A percentile compares a stretch with the other conserved stretches of the same genome.
phyloP scores from a whole-genome alignment of 2,888 invertebrate species.

The Hydropsyche betteni region DNA sequence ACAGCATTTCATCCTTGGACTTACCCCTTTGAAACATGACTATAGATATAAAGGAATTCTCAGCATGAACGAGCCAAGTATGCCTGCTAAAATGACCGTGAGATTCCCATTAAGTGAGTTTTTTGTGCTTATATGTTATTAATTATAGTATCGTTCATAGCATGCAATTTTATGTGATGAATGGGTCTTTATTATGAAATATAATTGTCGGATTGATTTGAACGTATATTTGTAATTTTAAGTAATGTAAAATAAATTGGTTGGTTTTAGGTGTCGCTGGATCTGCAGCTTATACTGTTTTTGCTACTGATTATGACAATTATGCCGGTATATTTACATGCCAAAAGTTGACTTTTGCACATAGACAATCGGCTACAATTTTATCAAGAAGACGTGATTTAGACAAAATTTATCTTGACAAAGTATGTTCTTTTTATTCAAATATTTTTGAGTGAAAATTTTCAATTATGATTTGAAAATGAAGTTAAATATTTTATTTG shows the following conservation, averaged over 20 bases:
- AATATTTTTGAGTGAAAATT: neutral
- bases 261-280: conserved; percentile 73
- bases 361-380: conserved; percentile 82
- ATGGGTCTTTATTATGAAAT: no score
- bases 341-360: conserved; percentile 78
- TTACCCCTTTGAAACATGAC: conserved; percentile 80
- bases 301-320: conserved; percentile 77
- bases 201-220: no score
- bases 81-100: conserved; percentile 78
- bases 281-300: conserved; percentile 76
- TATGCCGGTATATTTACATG: conserved; percentile 84
- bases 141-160: neutral
- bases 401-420: conserved; percentile 75
- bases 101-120: conserved; percentile 81
- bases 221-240: no score
- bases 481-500: no score
- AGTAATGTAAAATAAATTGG: no score
- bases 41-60: conserved; percentile 81
- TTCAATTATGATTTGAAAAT: neutral
- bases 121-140: no score
- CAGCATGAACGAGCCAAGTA: conserved; percentile 70
- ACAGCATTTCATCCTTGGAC: conserved; percentile 73
- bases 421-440: conserved; percentile 61
- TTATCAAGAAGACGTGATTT: conserved; percentile 78
- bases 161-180: no score